Percentiles rank a stretch among this genome's conserved stretches.
Conservation (phyloP, 2,888 invertebrate species). For the Enchytraeus crypticus region DNA sequence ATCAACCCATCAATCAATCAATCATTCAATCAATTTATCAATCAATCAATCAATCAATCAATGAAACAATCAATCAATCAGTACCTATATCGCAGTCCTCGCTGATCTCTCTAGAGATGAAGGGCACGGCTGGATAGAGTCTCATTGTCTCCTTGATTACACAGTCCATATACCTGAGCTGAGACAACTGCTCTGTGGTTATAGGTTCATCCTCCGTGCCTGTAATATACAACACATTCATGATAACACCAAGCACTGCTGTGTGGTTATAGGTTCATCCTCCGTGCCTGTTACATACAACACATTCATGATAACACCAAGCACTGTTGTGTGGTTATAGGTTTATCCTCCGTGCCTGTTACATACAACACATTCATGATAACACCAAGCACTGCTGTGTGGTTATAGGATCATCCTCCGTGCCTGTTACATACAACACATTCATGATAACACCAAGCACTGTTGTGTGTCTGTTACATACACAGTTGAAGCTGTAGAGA, state of each 20-base stretch:
- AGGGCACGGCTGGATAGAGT: slow-evolving; percentile 51
- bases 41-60: no score
- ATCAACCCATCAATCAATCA: no score
- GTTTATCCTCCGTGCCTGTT: slow-evolving; percentile 39
- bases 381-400: slow-evolving; percentile 51
- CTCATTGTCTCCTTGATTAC: slow-evolving; percentile 51
- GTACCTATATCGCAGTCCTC: slow-evolving; percentile 45
- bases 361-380: no score
- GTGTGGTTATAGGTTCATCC: slow-evolving; percentile 47
- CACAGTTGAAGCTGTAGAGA: no score
- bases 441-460: no score
- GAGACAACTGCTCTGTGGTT: slow-evolving; percentile 49
- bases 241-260: no score
- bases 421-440: slow-evolving; percentile 30
- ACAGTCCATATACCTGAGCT: slow-evolving; percentile 51
- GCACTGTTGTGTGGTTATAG: slow-evolving; percentile 50
- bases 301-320: no score
- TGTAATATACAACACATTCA: no score
- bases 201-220: slow-evolving; percentile 45
- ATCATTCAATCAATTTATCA: no score
- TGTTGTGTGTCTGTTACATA: no score
- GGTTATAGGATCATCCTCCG: slow-evolving; percentile 45
- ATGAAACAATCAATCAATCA: no score
- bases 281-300: slow-evolving; percentile 30
- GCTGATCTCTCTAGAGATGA: slow-evolving; percentile 45